phyloP scores from a whole-genome alignment of 2,113 vertebrate species.

The Trogon melanurus region DNA sequence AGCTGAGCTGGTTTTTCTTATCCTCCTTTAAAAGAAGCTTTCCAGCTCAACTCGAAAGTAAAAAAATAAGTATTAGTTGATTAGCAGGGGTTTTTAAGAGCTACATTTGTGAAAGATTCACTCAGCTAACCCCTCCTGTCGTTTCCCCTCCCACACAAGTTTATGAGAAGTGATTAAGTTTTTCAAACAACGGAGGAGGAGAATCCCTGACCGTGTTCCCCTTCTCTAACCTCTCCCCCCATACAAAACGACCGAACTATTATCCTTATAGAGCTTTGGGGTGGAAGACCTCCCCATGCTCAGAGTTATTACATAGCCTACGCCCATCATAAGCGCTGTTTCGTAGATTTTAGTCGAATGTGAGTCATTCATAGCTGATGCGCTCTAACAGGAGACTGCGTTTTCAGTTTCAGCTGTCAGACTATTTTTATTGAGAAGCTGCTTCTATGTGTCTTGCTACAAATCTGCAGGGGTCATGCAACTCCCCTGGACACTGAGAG shows the following conservation, averaged over 20 bases:
- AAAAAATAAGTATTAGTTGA: background rate
- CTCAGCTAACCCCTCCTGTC: background rate
- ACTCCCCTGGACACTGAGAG: rapidly evolving
- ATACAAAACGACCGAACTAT: background rate
- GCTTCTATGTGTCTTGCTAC: background rate
- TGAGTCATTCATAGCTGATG: background rate
- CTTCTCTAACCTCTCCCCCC: background rate
- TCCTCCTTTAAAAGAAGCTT: background rate
- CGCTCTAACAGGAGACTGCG: background rate
- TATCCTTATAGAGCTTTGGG: background rate
- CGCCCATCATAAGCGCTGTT: rapidly evolving
- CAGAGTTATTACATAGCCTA: background rate
- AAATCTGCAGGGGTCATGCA: background rate
- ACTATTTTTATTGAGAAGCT: background rate
- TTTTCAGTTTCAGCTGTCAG: background rate
- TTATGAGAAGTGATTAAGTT: background rate
- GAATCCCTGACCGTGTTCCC: background rate
- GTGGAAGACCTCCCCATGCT: background rate
- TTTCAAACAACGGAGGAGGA: background rate
- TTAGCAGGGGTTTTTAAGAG: background rate
- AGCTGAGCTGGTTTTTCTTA: background rate
- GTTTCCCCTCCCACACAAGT: background rate
- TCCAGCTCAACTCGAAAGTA: background rate
- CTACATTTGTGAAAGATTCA: background rate
- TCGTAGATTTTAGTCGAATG: background rate